A percentile compares a stretch with the other conserved stretches of the same genome.
Conservation (phyloP, 2,113 vertebrate genomes). For the Oreochromis niloticus region DNA sequence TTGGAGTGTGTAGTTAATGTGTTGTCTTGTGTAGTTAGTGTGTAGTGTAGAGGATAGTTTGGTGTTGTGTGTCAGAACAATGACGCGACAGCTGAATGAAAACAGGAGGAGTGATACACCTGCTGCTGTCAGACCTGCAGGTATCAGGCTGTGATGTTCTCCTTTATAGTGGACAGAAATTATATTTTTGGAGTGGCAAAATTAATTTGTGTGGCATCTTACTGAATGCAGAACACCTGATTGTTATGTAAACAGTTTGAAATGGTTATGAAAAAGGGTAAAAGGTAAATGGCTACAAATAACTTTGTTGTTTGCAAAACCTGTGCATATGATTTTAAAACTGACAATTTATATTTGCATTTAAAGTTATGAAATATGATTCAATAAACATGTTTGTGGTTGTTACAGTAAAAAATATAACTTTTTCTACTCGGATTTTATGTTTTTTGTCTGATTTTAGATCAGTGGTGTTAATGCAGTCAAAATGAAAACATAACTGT, state of each 20-base stretch:
- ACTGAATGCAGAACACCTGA: not conserved
- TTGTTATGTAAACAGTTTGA: not conserved
- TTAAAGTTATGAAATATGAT: too few relatives aligned
- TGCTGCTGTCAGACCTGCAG: not conserved
- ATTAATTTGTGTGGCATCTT: not conserved
- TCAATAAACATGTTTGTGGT: too few relatives aligned
- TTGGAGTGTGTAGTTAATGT: not conserved
- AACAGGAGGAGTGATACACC: not conserved
- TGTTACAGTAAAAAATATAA: too few relatives aligned
- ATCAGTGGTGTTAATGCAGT: not conserved
- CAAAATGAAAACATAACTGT: not conserved
- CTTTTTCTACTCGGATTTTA: too few relatives aligned
- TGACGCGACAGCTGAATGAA: accelerated
- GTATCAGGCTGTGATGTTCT: not conserved
- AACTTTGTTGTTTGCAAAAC: not conserved
- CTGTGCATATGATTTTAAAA: not conserved
- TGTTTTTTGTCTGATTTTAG: too few relatives aligned
- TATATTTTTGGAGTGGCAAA: not conserved
- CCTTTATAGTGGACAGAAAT: not conserved
- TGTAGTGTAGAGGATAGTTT: too few relatives aligned
- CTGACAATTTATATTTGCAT: too few relatives aligned
- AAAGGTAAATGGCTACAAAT: not conserved
- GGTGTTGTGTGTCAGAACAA: not conserved
- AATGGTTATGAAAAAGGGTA: not conserved
- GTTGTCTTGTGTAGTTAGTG: not conserved